Evolutionary conservation across 92 coral and sea anemone species (phyloP), one percentile per base, ranked within the genome.

Genomic region (Parazoanthus atlanticus): DNA sequence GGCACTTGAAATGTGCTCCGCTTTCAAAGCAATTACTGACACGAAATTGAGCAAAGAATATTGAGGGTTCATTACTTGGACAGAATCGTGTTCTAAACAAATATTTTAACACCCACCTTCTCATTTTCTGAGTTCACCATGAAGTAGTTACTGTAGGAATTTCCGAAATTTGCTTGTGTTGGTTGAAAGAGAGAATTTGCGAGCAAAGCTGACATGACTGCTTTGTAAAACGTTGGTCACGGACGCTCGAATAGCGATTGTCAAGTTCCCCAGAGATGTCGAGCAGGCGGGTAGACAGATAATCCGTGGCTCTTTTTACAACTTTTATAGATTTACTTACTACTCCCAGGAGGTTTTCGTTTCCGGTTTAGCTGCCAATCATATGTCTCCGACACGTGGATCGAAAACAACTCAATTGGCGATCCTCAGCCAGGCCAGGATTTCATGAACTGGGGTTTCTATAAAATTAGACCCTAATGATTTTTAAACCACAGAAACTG

Each of bases 121-220:
- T 95, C 98, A 47, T 94, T 88, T 69, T 95, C 96, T 25, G 90
- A 90, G 88, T 91, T 90, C 26, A 93, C 88, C 79, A 92, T 90
- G 89, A 91, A 95, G 88, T 95, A 95, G 75, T 91, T 95, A 33
- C 93, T 95, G 82, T 88, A 93, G 34, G 93, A 93, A 26, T 23
- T 84, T 21, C 79, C 87, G 6, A 84, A 84, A 65, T 90, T 95
- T 25, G 92, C 90, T 70, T 95, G 94, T 81, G 89, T 74, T 74
- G 92, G 90, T 13, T 94, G 89, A 85, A 93, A 92, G 47, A 92
- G 89, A 15, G 96, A 93, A 5, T 95, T 90, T 17, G 98, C 92
- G 19, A 95, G 92, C 75, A 95, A 58, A 11, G 98, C 86, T 34
- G 98, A 95, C 98, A 95, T 95, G 85, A 67, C 88, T 77, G 52